These are phyloP conservation scores for Psephotus haematonotus DNA, from an alignment of 2,113 vertebrate species.

Conservation along the genomic window DNA sequence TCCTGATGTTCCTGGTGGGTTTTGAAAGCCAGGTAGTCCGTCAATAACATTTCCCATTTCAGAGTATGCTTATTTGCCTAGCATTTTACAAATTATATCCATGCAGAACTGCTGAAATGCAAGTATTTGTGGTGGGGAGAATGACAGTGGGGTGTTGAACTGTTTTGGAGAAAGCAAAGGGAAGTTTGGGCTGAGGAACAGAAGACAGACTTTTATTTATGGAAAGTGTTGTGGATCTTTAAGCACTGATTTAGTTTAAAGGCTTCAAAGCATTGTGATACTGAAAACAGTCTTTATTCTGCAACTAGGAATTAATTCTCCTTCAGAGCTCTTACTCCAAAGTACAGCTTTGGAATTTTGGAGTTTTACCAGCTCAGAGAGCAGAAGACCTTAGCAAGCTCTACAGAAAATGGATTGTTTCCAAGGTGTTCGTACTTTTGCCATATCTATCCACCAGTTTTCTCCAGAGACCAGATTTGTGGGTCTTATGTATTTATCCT, in stretches of 20 bases:
- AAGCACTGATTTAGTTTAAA: not conserved
- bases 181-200: not conserved
- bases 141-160: not conserved
- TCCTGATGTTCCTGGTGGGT: not conserved
- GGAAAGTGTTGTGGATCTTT: not conserved
- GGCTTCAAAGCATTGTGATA: not conserved
- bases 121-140: not conserved
- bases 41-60: not conserved
- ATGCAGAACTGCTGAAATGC: conserved; percentile 34
- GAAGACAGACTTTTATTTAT: not conserved
- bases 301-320: not conserved
- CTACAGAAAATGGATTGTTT: not conserved
- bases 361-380: not conserved
- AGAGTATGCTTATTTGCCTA: not conserved
- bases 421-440: not conserved
- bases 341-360: not conserved
- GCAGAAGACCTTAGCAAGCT: not conserved
- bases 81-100: conserved; percentile 53
- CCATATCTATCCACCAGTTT: not conserved
- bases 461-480: not conserved
- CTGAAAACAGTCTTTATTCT: not conserved
- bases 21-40: conserved; percentile 33
- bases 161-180: not conserved
- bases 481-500: not conserved
- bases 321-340: not conserved